phyloP scores from a whole-genome alignment of 35 echinoderm and acorn worm genomes.

The Antedon bifida region DNA sequence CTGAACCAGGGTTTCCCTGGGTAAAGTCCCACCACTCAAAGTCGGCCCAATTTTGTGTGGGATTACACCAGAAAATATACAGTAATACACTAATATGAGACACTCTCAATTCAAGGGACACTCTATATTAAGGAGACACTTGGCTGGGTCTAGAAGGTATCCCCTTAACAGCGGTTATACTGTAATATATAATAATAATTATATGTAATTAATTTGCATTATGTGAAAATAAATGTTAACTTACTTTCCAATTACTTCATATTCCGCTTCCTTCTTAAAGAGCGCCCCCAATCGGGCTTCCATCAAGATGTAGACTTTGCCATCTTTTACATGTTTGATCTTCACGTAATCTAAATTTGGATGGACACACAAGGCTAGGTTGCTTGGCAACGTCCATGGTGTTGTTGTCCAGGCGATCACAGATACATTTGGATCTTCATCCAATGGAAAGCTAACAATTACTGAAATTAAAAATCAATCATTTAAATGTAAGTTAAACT shows the following conservation, averaged over 20 bases:
- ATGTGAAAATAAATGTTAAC: not conserved
- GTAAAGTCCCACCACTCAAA: no score
- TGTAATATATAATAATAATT: not conserved
- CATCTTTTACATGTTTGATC: slow-evolving; percentile 70
- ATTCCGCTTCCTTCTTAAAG: slow-evolving; percentile 88
- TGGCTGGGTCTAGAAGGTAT: no score
- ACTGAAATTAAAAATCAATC: slow-evolving; percentile 23
- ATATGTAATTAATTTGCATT: not conserved
- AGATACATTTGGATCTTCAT: slow-evolving; percentile 74
- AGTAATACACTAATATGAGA: no score
- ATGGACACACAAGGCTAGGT: slow-evolving; percentile 90
- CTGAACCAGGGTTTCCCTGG: no score
- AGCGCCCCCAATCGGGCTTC: slow-evolving; percentile 71
- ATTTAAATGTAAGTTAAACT: not conserved
- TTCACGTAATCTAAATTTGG: slow-evolving; percentile 71
- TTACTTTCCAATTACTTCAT: slow-evolving; percentile 54
- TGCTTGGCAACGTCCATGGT: slow-evolving; percentile 94
- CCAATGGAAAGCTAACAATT: slow-evolving; percentile 85
- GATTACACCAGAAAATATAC: no score
- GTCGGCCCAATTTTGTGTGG: no score
- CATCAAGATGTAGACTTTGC: slow-evolving; percentile 94
- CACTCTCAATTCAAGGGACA: no score
- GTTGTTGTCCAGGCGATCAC: slow-evolving; percentile 98
- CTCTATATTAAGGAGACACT: no score
- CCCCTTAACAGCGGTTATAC: no score